Evolutionary conservation across 2,888 invertebrate genomes (phyloP).

Genomic region (Drosophila infuscata): DNA sequence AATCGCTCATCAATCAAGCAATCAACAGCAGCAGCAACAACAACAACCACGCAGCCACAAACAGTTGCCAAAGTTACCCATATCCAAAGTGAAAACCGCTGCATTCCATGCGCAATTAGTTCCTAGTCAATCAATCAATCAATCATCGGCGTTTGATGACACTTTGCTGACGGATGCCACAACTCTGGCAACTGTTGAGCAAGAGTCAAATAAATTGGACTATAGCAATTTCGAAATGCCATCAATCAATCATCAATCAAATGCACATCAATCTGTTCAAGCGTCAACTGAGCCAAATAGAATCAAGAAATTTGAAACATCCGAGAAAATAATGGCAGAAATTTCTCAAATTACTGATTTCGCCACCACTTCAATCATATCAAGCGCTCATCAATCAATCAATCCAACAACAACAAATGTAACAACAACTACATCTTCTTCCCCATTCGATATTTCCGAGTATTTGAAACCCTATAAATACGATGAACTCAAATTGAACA

Average conservation of each 20-base stretch:
- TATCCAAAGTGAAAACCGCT: slow-evolving; percentile 13
- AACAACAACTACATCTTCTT: slow-evolving; percentile 18
- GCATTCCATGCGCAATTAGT: slow-evolving; percentile 11
- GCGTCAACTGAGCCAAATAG: not conserved
- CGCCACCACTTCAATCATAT: not conserved
- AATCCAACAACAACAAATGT: not conserved
- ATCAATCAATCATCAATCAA: not conserved
- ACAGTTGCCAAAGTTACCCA: slow-evolving; percentile 79
- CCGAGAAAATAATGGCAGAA: not conserved
- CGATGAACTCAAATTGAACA: slow-evolving; percentile 25
- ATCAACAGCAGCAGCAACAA: slow-evolving; percentile 11
- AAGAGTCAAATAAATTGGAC: slow-evolving; percentile 6
- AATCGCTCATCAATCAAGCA: slow-evolving; percentile 19
- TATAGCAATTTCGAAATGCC: not conserved
- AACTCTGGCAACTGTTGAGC: slow-evolving; percentile 2
- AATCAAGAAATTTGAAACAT: not conserved
- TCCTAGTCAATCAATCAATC: slow-evolving; percentile 10
- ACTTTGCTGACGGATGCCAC: not conserved
- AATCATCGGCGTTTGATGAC: not conserved
- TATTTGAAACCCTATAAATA: slow-evolving; percentile 72
- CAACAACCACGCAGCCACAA: slow-evolving; percentile 38
- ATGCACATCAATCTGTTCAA: not conserved
- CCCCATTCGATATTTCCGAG: slow-evolving; percentile 60
- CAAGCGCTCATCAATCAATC: slow-evolving; percentile 8
- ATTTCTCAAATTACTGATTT: not conserved